Base-by-base conservation (phyloP, 2,113 vertebrate genomes). In the Hypocryptadius cinnamomeus region DNA sequence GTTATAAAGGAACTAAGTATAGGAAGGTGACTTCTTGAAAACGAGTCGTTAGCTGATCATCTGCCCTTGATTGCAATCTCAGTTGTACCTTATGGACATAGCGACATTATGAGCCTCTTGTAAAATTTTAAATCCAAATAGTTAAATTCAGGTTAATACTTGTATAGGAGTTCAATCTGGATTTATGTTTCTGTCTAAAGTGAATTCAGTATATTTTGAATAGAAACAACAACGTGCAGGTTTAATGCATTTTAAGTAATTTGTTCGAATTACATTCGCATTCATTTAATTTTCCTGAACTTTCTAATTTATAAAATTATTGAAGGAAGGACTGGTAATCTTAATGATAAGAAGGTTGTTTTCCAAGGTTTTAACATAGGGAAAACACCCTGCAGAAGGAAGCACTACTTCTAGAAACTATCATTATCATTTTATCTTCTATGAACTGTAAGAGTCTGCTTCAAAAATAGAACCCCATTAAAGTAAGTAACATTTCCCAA, bases 221-320 rank as follows among this genome's bases (percentile, higher is more conserved):
- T 12, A 64, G 60, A 64, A 69, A 22, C 3, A 1, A 10, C 8
- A 66, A 30, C 2, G 1, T 57, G 20, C 48, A 23, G 5, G 1
- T 50, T 78, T 85, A 59, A 88, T 40, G 30, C 2, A 77, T 22
- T 57, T 60, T 44, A 69, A 64, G 3, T 25, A 63, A 59, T 28
- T 68, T 51, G 0, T 57, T 42, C 8, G 11, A 59, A 59, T 48
- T 39, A 59, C 53, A 64, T 54, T 78, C 14, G 44, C 5, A 45
- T 30, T 40, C 8, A n/a, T 56, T 65, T 56, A 0, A 30, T 70
- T 83, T 70, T 70, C 16, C 24, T 59, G 33, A 50, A 50, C 33
- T 15, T 59, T 83, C 10, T 70, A 48, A 83, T 74, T 83, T 60
- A 39, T 65, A 33, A 65, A 70, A 74, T 33, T 70, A 15, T 33